Evolutionary conservation across 2,113 vertebrate species (phyloP).

Genomic region (Cercopithecus mona): DNA sequence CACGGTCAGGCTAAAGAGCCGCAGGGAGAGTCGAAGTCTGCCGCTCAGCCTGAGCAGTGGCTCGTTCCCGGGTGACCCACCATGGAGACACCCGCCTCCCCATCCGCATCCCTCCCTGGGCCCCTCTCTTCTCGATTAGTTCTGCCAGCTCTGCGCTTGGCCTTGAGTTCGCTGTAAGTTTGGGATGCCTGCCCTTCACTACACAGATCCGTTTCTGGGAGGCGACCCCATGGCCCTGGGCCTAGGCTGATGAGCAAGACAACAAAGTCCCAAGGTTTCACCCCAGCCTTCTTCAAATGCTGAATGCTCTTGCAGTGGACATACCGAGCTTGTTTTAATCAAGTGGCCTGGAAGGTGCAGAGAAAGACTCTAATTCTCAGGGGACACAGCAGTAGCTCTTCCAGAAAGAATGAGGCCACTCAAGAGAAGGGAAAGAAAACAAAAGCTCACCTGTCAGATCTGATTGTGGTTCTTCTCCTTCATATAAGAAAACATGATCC

Average conservation of each 20-base stretch:
- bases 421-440: background rate
- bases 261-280: background rate
- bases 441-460: conserved; percentile 80
- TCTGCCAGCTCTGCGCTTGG: rapidly evolving
- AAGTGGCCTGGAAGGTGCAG: background rate
- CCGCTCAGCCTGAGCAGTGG: too few relatives aligned
- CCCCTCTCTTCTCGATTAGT: too few relatives aligned
- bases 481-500: conserved; percentile 85
- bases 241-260: background rate
- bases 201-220: background rate
- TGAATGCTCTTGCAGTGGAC: background rate
- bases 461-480: conserved; percentile 75
- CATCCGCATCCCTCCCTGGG: rapidly evolving
- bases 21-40: rapidly evolving
- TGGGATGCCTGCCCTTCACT: background rate
- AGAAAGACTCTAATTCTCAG: background rate
- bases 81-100: background rate
- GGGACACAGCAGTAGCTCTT: background rate
- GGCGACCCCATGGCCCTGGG: background rate
- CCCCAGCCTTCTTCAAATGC: background rate
- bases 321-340: too few relatives aligned
- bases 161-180: background rate
- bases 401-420: background rate
- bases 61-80: too few relatives aligned
- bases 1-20: background rate